A percentile compares a stretch with the other conserved stretches of the same genome.
These are phyloP conservation scores for Marisa cornuarietis DNA, from an alignment of 1,140 invertebrate species.

Conservation along the genomic window DNA sequence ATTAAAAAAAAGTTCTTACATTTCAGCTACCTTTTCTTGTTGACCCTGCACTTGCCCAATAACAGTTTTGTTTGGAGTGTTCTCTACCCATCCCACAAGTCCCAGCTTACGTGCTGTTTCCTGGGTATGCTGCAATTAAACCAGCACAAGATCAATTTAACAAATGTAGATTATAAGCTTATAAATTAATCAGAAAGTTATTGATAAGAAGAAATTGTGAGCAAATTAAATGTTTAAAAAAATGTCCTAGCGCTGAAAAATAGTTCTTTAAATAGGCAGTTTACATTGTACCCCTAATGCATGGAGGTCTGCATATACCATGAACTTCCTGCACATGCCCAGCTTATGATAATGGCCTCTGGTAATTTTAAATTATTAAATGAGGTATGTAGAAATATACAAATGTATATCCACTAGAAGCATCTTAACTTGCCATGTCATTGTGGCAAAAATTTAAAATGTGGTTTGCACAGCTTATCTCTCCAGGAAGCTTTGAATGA, in stretches of 20 bases:
- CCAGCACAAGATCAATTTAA: neutral
- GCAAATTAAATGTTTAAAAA: too few species aligned
- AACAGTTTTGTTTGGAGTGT: conserved; percentile 78
- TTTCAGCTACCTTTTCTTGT: conserved; percentile 71
- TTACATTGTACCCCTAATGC: too few species aligned
- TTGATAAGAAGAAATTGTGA: too few species aligned
- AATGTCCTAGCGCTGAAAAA: too few species aligned
- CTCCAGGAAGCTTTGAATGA: too few species aligned
- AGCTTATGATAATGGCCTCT: neutral
- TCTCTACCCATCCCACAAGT: conserved; percentile 81
- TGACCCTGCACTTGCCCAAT: conserved; percentile 77
- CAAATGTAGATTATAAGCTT: too few species aligned
- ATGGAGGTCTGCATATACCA: too few species aligned
- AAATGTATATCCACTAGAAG: neutral
- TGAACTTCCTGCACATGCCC: too few species aligned
- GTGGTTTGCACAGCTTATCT: too few species aligned
- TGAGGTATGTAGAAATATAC: neutral
- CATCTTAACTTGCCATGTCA: neutral
- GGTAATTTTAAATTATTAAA: neutral
- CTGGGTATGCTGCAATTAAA: conserved; percentile 72
- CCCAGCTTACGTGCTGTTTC: conserved; percentile 74
- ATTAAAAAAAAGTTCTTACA: conserved; percentile 69
- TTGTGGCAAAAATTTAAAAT: too few species aligned
- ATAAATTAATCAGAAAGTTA: too few species aligned
- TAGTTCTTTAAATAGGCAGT: too few species aligned